Percentiles rank a stretch among this genome's conserved stretches.
phyloP scores from a whole-genome alignment of 2,113 vertebrate genomes.

The Brachyhypopomus occidentalis region DNA sequence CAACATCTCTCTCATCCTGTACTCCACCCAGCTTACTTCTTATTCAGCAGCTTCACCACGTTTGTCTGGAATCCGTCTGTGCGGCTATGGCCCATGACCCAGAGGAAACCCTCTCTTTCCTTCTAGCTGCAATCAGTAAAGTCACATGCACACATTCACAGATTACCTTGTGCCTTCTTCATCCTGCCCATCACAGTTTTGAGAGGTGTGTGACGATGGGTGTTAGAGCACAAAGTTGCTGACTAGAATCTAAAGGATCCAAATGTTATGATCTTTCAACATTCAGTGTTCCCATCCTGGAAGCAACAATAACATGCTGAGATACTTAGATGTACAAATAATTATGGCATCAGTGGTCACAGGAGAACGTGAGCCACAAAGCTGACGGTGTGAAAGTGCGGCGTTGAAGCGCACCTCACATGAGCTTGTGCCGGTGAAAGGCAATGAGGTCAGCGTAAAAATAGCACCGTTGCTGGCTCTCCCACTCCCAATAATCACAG shows the following conservation, averaged over 20 bases:
- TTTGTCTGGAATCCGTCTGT: constrained; percentile 47
- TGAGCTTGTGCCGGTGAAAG: constrained; percentile 11
- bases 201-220: no score
- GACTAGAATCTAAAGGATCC: no score
- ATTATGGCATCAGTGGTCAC: neutral
- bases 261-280: no score
- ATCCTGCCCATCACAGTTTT: no score
- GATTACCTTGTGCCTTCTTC: neutral
- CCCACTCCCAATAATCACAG: constrained; percentile 13
- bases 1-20: neutral
- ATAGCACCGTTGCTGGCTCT: constrained; percentile 22
- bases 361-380: neutral
- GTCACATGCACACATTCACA: neutral
- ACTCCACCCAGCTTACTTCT: neutral
- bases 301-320: neutral
- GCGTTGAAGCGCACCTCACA: neutral
- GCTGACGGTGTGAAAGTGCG: neutral
- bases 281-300: no score
- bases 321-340: neutral
- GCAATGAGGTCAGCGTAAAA: constrained; percentile 26
- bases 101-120: no score
- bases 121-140: neutral
- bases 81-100: constrained; percentile 7
- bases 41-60: constrained; percentile 39
- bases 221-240: no score